These are phyloP conservation scores for Sitobion miscanthi DNA, from an alignment of 1,140 invertebrate genomes.

Conservation along the genomic window DNA sequence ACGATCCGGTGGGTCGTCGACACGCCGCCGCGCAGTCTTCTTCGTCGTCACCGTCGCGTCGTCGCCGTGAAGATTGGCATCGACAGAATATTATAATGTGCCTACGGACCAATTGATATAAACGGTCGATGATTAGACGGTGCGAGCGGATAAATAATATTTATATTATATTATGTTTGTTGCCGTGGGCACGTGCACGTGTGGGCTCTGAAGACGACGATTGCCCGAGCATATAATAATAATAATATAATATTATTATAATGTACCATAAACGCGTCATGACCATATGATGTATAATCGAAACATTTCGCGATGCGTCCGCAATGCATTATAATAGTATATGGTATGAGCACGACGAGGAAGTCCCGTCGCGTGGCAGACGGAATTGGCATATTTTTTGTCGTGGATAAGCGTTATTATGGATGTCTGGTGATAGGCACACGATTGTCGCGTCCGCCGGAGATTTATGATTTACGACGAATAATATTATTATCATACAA, in stretches of 20 bases:
- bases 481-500: too few relatives aligned
- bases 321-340: background rate
- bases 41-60: background rate
- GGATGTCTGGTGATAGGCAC: background rate
- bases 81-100: background rate
- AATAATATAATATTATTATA: background rate
- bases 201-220: constrained; percentile 3
- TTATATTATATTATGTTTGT: background rate
- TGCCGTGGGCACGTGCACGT: background rate
- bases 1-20: constrained; percentile 17
- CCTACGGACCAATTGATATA: constrained; percentile 28
- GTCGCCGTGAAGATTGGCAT: background rate
- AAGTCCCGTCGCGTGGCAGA: background rate
- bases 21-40: background rate
- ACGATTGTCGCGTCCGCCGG: background rate
- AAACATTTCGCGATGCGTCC: background rate
- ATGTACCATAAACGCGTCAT: background rate
- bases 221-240: background rate
- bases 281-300: background rate
- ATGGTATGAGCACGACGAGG: background rate
- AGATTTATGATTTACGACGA: background rate
- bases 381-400: background rate
- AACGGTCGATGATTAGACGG: background rate
- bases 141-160: background rate
- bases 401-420: background rate